Evolutionary conservation across 2,888 invertebrate species (phyloP), one percentile per base, ranked within the genome.

Genomic region (Hecatera dysodea): DNA sequence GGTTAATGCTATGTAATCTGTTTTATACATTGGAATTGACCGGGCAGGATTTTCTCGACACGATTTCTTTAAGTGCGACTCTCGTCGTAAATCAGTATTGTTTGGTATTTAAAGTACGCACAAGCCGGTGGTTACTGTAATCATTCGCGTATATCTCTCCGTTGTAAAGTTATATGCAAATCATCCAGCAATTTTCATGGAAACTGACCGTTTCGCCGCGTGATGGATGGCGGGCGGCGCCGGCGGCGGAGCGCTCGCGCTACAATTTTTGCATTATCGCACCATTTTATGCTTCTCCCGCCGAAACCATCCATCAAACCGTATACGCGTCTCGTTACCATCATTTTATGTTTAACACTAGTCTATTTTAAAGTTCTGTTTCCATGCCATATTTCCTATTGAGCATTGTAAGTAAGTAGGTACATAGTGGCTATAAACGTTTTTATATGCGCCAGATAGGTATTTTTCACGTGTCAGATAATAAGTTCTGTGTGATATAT

Each of bases 391-490:
- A 87, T 83, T 80, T 83, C 83, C 83, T 80, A 84, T 80, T 82
- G 84, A 82, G n/a, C n/a, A n/a, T n/a, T n/a, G n/a, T n/a, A n/a
- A n/a, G n/a, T n/a, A n/a, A n/a, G n/a, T n/a, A n/a, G n/a, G n/a
- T n/a, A n/a, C n/a, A n/a, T n/a, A n/a, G 86, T 80, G 82, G 73
- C 72, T 71, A 90, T 93, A 93, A 91, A 91, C 92, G 89, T 90
- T 75, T 68, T 80, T 77, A 88, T 83, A 90, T 88, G 86, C 88
- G 88, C 85, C 88, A 89, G 90, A 90, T 93, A 89, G 90, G 90
- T 92, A 90, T 89, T 90, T 92, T 90, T 90, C 82, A 86, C 80
- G 90, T 87, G 89, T 87, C 88, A 88, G 87, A 90, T 91, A 90
- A 90, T 90, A 88, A n/a, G 89, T 87, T 87, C 83, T 88, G 86